Conservation (phyloP, 1,140 invertebrate species). For the Rhopalosiphum maidis region DNA sequence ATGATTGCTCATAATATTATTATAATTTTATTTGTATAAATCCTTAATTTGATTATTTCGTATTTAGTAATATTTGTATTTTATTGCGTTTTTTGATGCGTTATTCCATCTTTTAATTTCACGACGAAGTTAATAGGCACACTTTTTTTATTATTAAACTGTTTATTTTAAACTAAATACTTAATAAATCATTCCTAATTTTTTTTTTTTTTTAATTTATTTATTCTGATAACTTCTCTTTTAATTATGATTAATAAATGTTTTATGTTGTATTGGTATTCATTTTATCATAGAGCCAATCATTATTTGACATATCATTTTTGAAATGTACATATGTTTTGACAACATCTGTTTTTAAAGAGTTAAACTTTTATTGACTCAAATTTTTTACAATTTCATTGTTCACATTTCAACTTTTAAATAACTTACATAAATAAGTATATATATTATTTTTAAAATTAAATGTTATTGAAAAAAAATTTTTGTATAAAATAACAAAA, state of each 20-base stretch:
- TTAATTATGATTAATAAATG: neutral
- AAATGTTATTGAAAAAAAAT: neutral
- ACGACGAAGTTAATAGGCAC: neutral
- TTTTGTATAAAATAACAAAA: neutral
- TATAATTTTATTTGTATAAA: neutral
- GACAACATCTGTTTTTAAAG: too few species aligned
- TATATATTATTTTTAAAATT: too few species aligned
- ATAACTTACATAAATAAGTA: too few species aligned
- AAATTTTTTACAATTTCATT: too few species aligned
- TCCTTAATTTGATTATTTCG: neutral
- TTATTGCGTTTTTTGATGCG: neutral
- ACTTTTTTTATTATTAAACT: neutral
- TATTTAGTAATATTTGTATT: neutral
- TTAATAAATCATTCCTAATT: too few species aligned
- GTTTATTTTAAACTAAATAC: too few species aligned
- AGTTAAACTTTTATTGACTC: too few species aligned
- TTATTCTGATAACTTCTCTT: neutral
- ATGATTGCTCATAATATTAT: neutral
- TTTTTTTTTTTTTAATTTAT: too few species aligned
- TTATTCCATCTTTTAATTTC: neutral
- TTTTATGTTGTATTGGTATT: neutral
- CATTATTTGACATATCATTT: neutral
- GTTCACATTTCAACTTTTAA: too few species aligned
- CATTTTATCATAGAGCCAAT: neutral
- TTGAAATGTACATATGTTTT: neutral